Evolutionary conservation across 1,140 invertebrate species (phyloP), one percentile per base, ranked within the genome.

Genomic region (Orius laevigatus): DNA sequence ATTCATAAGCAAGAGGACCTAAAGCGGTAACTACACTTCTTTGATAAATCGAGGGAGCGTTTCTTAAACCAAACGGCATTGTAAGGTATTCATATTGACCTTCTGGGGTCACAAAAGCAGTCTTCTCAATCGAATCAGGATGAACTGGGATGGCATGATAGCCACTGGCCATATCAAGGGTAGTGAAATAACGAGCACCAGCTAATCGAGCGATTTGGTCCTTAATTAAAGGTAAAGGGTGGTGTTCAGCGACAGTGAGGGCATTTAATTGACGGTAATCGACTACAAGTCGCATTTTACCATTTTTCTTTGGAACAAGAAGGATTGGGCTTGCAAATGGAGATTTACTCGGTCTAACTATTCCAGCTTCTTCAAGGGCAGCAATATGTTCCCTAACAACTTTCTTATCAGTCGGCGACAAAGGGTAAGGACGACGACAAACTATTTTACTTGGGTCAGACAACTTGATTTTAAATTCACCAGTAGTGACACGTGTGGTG

Each of bases 11-110:
- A 12, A 40, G 16, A 9, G 47, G 19, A 31, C 38, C 38, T 9
- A 49, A 20, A 14, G 45, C 11, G 10, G 10, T 9, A 35, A 66
- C 58, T 43, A 66, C 66, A 10, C 59, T 51, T 15, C 61, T 41
- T 52, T 65, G 61, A 52, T 71, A 72, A 12, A 63, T 59, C 11
- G 61, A 55, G 10, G 62, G 60, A 16, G 62, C 59, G 54, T 66
- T 68, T 14, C 46, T 49, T 15, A 70, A 51, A 31, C 69, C 69
- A 53, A 70, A 70, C 14, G 66, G 62, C 56, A 71, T 60, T 11
- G 48, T 32, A 2, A 57, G 49, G 43, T 58, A 68, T 55, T 70
- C 57, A 43, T 54, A 71, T 19, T 61, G 58, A 4, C 65, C 64
- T 20, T 62, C 56, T 8, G 59, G 58, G 1, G 63, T 65, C 15